A percentile compares a stretch with the other conserved stretches of the same genome.
phyloP scores from a whole-genome alignment of 2,888 invertebrate species.

The Andrena marginata region DNA sequence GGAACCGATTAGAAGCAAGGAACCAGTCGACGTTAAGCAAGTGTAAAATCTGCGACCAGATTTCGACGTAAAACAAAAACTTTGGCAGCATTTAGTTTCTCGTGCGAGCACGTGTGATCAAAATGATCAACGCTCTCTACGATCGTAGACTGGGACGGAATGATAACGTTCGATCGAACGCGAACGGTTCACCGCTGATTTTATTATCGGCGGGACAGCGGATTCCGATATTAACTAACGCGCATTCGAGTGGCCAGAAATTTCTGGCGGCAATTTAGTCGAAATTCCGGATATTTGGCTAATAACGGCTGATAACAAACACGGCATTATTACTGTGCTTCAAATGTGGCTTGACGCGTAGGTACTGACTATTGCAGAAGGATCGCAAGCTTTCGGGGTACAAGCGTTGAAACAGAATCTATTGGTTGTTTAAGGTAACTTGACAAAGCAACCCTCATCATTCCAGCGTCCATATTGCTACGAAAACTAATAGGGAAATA shows the following conservation, averaged over 20 bases:
- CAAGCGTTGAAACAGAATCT: too few species aligned
- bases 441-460: too few species aligned
- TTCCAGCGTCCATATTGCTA: too few species aligned
- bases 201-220: slow-evolving; percentile 40
- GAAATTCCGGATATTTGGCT: slow-evolving; percentile 61
- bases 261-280: slow-evolving; percentile 54
- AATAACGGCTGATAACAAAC: slow-evolving; percentile 62
- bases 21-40: neutral
- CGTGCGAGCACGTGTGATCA: neutral
- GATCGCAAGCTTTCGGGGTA: neutral
- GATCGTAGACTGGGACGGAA: slow-evolving; percentile 19
- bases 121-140: neutral
- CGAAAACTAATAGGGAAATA: too few species aligned
- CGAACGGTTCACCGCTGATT: slow-evolving; percentile 40
- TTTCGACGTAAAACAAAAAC: neutral
- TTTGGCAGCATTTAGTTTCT: neutral
- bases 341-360: slow-evolving; percentile 15
- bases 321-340: slow-evolving; percentile 54
- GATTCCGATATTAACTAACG: slow-evolving; percentile 55
- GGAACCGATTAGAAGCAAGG: neutral
- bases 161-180: slow-evolving; percentile 41
- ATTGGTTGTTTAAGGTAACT: too few species aligned
- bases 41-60: neutral
- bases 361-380: neutral
- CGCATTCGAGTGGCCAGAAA: slow-evolving; percentile 36